These are phyloP conservation scores for Tenebrosternarchus preto DNA, from an alignment of 2,113 vertebrate species.

Conservation along the genomic window DNA sequence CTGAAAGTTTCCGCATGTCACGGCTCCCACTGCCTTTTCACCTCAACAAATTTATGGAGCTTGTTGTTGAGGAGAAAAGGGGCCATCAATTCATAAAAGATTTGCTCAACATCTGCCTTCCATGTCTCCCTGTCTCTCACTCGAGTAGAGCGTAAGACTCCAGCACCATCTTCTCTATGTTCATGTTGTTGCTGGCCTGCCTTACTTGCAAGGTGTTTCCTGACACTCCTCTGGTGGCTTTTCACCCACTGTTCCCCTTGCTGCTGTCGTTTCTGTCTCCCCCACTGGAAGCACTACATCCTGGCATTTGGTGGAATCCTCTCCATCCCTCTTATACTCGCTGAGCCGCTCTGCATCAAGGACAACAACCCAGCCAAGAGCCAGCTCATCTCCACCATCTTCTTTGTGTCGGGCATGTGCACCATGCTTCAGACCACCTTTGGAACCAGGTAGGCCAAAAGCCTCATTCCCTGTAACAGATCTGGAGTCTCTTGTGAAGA, in stretches of 20 bases:
- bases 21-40: not conserved
- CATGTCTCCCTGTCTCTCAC: constrained; percentile 33
- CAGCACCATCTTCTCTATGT: constrained; percentile 36
- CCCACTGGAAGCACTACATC: constrained; percentile 74
- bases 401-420: constrained; percentile 78
- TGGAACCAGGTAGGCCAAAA: constrained; percentile 70
- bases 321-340: constrained; percentile 76
- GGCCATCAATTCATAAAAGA: constrained; percentile 51
- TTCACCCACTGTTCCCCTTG: not conserved
- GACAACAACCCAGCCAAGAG: constrained; percentile 77
- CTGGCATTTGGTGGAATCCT: constrained; percentile 80
- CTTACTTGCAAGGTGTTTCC: constrained; percentile 9
- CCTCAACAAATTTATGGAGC: constrained; percentile 44
- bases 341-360: constrained; percentile 75
- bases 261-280: not conserved
- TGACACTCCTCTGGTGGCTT: not conserved
- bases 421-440: constrained; percentile 75
- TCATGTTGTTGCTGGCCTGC: constrained; percentile 27
- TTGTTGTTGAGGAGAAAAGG: constrained; percentile 37
- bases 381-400: constrained; percentile 80
- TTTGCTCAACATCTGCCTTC: constrained; percentile 54
- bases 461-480: not conserved
- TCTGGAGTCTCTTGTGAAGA: not conserved
- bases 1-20: not conserved
- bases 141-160: constrained; percentile 32